Percentiles rank a stretch among this genome's conserved stretches.
These are phyloP conservation scores for Zaprionus inermis DNA, from an alignment of 1,140 invertebrate genomes.

Conservation along the genomic window DNA sequence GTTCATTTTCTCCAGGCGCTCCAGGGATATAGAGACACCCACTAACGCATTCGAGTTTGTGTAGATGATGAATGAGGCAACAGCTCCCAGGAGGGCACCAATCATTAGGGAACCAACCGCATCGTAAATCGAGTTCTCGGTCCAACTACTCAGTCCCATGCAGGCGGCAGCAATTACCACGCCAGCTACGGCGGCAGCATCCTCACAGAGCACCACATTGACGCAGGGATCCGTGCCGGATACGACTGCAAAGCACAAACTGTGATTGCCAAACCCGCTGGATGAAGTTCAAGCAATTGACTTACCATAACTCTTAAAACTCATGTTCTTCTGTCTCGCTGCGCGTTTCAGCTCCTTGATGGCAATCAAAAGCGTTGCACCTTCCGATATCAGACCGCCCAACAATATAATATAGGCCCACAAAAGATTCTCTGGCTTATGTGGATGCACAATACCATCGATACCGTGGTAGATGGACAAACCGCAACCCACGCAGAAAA, in stretches of 20 bases:
- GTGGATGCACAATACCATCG: conserved; percentile 92
- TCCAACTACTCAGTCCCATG: conserved; percentile 93
- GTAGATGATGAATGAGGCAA: conserved; percentile 98
- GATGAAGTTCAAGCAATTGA: no score
- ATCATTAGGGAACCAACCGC: conserved; percentile 95
- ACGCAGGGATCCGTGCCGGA: conserved; percentile 96
- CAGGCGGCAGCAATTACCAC: conserved; percentile 93
- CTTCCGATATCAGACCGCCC: conserved; percentile 96
- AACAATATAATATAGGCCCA: conserved; percentile 95
- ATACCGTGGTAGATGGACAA: conserved; percentile 98
- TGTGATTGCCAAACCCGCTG: not conserved
- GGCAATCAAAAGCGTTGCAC: conserved; percentile 96
- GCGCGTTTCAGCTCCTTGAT: conserved; percentile 93
- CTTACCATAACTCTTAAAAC: conserved; percentile 92
- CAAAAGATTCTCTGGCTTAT: conserved; percentile 87
- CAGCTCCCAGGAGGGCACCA: conserved; percentile 93
- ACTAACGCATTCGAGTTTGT: conserved; percentile 96
- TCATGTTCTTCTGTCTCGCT: conserved; percentile 90
- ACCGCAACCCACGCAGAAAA: conserved; percentile 98
- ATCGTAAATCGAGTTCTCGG: conserved; percentile 92
- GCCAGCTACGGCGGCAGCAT: conserved; percentile 96
- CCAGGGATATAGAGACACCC: conserved; percentile 95
- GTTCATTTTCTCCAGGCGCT: conserved; percentile 95
- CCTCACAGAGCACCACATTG: conserved; percentile 98
- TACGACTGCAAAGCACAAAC: conserved; percentile 86